These are phyloP conservation scores for Ericerus pela DNA, from an alignment of 1,140 invertebrate genomes.

Conservation along the genomic window DNA sequence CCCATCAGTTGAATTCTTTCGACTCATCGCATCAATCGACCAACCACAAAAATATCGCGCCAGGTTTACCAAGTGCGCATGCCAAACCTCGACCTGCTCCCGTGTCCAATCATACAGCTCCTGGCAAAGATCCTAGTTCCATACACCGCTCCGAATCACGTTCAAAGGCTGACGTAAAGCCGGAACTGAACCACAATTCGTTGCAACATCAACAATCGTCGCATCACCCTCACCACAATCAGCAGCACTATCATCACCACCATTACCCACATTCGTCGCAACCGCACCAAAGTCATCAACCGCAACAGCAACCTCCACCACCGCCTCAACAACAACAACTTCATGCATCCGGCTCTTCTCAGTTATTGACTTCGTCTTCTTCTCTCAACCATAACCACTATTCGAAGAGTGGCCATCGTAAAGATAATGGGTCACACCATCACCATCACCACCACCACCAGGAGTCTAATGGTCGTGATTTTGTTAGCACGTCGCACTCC, in stretches of 20 bases:
- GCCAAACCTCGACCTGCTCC: too few species aligned
- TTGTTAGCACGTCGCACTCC: conserved; percentile 8
- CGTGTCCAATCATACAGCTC: too few species aligned
- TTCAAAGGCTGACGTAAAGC: too few species aligned
- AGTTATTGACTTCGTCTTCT: not conserved
- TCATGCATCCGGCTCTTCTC: too few species aligned
- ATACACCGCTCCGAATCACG: too few species aligned
- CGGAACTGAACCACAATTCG: conserved; percentile 15
- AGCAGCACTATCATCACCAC: not conserved
- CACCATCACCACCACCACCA: not conserved
- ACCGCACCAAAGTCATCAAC: not conserved
- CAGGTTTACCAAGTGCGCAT: too few species aligned
- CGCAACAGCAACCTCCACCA: not conserved
- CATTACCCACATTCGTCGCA: not conserved
- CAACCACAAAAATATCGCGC: too few species aligned
- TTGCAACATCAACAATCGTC: conserved; percentile 20
- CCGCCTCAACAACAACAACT: not conserved
- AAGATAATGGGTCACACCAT: not conserved
- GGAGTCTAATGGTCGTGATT: not conserved
- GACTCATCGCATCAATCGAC: too few species aligned
- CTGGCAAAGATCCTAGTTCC: too few species aligned
- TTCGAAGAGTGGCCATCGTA: not conserved
- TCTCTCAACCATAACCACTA: not conserved
- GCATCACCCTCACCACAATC: conserved; percentile 15
- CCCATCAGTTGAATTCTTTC: too few species aligned